Conservation (phyloP, 2,113 vertebrate genomes). For the Siniperca chuatsi region DNA sequence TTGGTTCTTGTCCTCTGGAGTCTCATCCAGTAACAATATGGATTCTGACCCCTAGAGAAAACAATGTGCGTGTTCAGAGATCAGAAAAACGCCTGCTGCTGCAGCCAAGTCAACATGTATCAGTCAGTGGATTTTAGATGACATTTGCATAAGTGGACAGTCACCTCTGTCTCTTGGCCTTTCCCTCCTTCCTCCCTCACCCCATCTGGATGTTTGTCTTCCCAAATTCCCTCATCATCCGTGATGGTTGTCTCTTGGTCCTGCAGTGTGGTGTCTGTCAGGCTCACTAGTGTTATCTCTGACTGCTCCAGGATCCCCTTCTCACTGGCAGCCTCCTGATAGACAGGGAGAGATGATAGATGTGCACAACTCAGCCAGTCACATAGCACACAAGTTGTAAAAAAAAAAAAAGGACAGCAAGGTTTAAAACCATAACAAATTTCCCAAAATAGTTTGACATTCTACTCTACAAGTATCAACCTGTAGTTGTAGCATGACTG, state of each 20-base stretch:
- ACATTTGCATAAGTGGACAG: neutral
- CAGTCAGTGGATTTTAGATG: no score
- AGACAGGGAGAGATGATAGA: neutral
- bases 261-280: conserved; percentile 84
- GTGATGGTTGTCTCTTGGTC: conserved; percentile 75
- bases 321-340: conserved; percentile 83
- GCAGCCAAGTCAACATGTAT: neutral
- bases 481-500: neutral
- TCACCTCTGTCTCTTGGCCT: conserved; percentile 12
- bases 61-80: neutral
- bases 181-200: conserved; percentile 38
- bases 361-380: neutral
- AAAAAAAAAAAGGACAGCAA: neutral
- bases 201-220: neutral
- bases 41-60: conserved; percentile 38
- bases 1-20: conserved; percentile 1
- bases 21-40: neutral
- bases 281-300: conserved; percentile 88
- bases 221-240: conserved; percentile 31
- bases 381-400: neutral
- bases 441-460: neutral
- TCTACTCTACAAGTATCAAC: neutral
- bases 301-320: conserved; percentile 93
- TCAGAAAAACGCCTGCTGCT: neutral
- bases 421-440: neutral